Percentiles rank a stretch among this genome's conserved stretches.
Evolutionary conservation across 2,888 invertebrate species (phyloP).

Genomic region (Geotrupes spiniger): DNA sequence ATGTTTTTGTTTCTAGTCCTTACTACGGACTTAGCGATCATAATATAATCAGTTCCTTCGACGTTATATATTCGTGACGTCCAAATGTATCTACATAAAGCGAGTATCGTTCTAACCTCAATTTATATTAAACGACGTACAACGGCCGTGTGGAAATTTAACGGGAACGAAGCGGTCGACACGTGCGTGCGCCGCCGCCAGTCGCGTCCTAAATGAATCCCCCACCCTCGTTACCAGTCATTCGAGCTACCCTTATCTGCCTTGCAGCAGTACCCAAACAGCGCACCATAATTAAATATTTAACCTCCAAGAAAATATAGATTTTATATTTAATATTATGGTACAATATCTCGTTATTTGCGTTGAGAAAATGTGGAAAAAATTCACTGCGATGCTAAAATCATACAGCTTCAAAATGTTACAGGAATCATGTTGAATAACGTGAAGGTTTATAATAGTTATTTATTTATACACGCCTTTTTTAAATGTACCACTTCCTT

Average conservation of each 20-base stretch:
- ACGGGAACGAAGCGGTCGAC: conserved; percentile 14
- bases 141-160: conserved; percentile 18
- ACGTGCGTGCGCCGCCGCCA: conserved; percentile 15
- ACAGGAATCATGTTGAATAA: too few relatives aligned
- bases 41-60: too few relatives aligned
- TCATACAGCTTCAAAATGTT: too few relatives aligned
- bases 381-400: too few relatives aligned
- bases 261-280: conserved; percentile 16
- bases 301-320: conserved; percentile 15
- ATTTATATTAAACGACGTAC: conserved; percentile 8
- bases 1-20: too few relatives aligned
- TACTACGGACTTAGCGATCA: too few relatives aligned
- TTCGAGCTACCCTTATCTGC: conserved; percentile 29
- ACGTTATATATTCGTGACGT: too few relatives aligned
- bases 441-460: too few relatives aligned
- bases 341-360: too few relatives aligned
- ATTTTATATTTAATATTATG: conserved; percentile 15
- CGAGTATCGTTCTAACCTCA: conserved; percentile 1
- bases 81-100: too few relatives aligned
- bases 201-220: conserved; percentile 20
- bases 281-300: conserved; percentile 18
- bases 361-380: background rate
- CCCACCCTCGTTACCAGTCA: conserved; percentile 28
- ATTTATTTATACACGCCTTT: too few relatives aligned
- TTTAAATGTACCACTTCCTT: too few relatives aligned